Percentiles rank a stretch among this genome's conserved stretches.
Conservation (phyloP, 2,113 vertebrate species). For the Saguinus midas region DNA sequence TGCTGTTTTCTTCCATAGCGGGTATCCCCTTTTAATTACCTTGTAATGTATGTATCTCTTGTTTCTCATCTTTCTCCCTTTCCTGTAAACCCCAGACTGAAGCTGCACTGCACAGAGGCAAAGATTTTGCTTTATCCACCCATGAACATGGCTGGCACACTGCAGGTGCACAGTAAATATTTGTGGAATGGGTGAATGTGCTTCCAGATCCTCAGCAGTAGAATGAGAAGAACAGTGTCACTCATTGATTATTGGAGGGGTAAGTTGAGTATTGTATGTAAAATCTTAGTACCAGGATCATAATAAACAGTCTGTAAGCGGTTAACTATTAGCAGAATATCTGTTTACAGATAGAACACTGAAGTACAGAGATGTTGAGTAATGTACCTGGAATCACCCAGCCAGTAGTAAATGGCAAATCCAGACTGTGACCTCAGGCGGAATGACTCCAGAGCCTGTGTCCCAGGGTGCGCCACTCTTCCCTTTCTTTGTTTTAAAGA, state of each 20-base stretch:
- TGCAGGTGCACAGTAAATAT: neutral
- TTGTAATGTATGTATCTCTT: neutral
- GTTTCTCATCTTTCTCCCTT: neutral
- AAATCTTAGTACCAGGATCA: neutral
- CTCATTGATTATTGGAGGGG: neutral
- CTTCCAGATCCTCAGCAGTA: neutral
- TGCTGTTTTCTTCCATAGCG: neutral
- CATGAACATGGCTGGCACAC: neutral
- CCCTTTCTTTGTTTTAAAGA: too few relatives aligned
- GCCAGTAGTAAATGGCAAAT: neutral
- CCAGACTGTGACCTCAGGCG: neutral
- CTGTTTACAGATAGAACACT: neutral
- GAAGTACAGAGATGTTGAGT: neutral
- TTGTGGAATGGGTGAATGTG: neutral
- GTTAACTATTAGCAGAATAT: neutral
- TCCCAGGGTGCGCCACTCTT: neutral
- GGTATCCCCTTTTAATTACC: neutral
- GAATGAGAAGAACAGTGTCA: neutral
- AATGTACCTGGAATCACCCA: neutral
- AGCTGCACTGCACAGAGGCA: neutral
- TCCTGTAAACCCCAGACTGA: neutral
- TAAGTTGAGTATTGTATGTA: neutral
- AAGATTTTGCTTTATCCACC: neutral
- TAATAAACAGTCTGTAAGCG: neutral
- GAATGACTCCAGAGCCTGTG: neutral